phyloP scores from a whole-genome alignment of 2,113 vertebrate species.

The Centrocercus urophasianus region DNA sequence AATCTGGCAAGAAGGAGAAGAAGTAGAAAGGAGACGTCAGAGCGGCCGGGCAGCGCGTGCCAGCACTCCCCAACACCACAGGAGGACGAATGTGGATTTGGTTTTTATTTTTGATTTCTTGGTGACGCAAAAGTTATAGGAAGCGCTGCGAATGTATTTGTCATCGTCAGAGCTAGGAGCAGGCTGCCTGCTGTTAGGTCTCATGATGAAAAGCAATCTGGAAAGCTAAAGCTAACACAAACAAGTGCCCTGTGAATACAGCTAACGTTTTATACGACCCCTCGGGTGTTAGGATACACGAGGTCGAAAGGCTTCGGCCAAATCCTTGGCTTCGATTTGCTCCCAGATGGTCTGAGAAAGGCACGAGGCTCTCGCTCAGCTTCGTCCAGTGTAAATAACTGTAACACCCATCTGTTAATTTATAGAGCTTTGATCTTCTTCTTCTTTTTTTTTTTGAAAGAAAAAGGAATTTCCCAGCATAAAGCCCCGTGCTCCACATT shows the following conservation, averaged over 20 bases:
- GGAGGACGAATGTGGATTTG: conserved; percentile 72
- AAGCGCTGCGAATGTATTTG: conserved; percentile 63
- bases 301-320: conserved; percentile 39
- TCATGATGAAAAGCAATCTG: conserved; percentile 55
- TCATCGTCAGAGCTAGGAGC: conserved; percentile 66
- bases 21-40: conserved; percentile 83
- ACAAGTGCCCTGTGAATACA: conserved; percentile 77
- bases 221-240: conserved; percentile 19
- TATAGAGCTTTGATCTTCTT: conserved; percentile 1
- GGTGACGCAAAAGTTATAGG: conserved; percentile 37
- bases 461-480: conserved; percentile 20
- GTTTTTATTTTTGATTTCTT: background rate
- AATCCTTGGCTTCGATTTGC: conserved; percentile 7
- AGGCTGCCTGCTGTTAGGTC: conserved; percentile 62
- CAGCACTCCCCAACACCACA: conserved; percentile 68
- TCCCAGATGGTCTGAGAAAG: conserved; percentile 15
- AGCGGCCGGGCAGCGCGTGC: conserved; percentile 74
- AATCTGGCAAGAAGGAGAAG: conserved; percentile 98
- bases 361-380: conserved; percentile 30
- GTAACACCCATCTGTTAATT: conserved; percentile 45
- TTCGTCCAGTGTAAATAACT: conserved; percentile 71
- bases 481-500: conserved; percentile 38
- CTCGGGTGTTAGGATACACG: conserved; percentile 46
- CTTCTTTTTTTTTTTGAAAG: background rate
- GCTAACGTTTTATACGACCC: conserved; percentile 56